A percentile compares a stretch with the other conserved stretches of the same genome.
phyloP scores from a whole-genome alignment of 2,888 invertebrate genomes.

The Psylliodes chrysocephalus region DNA sequence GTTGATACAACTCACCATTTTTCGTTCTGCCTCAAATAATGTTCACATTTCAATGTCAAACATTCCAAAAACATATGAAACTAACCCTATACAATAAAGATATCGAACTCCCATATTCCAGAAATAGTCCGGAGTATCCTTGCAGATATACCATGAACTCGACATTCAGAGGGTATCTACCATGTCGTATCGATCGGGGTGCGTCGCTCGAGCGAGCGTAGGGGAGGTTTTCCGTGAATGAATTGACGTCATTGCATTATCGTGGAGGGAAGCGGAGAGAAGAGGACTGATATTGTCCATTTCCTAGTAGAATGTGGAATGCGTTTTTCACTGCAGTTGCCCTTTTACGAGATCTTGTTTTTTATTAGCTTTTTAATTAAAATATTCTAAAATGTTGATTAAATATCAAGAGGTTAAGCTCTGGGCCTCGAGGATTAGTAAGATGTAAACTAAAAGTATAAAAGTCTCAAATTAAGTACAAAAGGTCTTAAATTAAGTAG shows the following conservation, averaged over 20 bases:
- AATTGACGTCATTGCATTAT: constrained; percentile 49
- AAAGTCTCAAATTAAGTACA: no score
- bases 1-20: no score
- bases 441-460: no score
- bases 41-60: constrained; percentile 1
- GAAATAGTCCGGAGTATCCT: constrained; percentile 20
- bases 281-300: constrained; percentile 18
- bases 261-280: constrained; percentile 26
- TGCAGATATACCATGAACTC: constrained; percentile 26
- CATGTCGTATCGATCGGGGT: constrained; percentile 37
- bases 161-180: constrained; percentile 22
- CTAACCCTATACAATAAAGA: constrained; percentile 1
- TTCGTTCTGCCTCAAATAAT: no score
- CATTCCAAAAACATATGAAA: neutral
- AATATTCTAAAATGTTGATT: no score
- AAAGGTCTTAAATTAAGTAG: no score
- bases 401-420: no score
- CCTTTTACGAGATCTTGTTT: neutral
- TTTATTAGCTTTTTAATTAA: no score
- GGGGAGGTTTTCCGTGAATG: constrained; percentile 51
- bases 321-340: constrained; percentile 7
- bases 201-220: constrained; percentile 44
- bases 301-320: constrained; percentile 13
- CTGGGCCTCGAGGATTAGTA: no score
- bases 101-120: constrained; percentile 3